Base-by-base conservation (phyloP, 2,113 vertebrate genomes). In the Suncus etruscus region DNA sequence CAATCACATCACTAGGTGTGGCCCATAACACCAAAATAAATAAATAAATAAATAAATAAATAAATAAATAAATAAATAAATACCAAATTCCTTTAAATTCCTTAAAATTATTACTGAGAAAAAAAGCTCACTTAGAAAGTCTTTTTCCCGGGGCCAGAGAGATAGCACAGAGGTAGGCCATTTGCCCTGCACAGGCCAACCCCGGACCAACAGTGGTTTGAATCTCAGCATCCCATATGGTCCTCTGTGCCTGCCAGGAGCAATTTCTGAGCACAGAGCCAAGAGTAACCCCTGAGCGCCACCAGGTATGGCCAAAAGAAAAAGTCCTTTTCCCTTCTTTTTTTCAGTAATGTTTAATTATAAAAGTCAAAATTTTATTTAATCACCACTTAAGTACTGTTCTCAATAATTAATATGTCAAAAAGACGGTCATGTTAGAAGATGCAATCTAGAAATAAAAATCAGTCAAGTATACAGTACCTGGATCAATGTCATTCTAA, bases 61-160 rank as follows among this genome's bases (percentile, higher is more conserved):
- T 39, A 39, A 39, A 39, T 39, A 39, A 39, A 39, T 39, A 39
- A 39, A 39, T 39, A 39, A n/a, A n/a, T 54, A 15, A 54, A 11
- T 79, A 91, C 31, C 22, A 92, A 27, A 78, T 82, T 92, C 25
- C 54, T 83, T 92, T 82, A 76, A 83, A 83, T 86, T 82, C 88
- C 31, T 83, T 25, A 80, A 75, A 14, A 70, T 66, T 82, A 22
- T 14, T 65, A 48, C 58, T 94, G 11, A 92, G 16, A 88, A 93
- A 87, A 47, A 91, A 78, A 87, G 5, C 7, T 61, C 11, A 45
- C 39, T 87, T 91, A 48, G 58, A 70, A 89, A 87, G 63, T 45
- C 78, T 63, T 77, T 48, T 22, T 22, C 63, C 39, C 5, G 39
- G 9, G 25, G 63, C 20, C 63, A 10, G 63, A 54, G 63, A 65